These are phyloP conservation scores for Cacatua alba DNA, from an alignment of 2,113 vertebrate genomes.

Conservation along the genomic window DNA sequence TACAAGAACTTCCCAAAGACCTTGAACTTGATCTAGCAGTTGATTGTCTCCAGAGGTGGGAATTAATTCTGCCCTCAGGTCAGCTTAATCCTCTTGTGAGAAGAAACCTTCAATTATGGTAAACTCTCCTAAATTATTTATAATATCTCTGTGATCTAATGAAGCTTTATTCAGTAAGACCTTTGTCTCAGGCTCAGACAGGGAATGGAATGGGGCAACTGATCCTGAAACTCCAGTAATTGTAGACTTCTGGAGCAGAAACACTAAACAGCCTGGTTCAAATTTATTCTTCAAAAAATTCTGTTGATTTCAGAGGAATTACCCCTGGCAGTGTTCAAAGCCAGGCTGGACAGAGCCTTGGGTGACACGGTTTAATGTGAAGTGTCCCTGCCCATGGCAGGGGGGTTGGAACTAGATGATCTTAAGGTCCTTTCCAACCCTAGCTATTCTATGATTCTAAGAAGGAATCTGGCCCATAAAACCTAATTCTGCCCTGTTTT, in stretches of 20 bases:
- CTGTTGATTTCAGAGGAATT: not conserved
- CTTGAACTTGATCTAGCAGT: constrained; percentile 21
- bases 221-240: not conserved
- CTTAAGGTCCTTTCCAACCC: too few species aligned
- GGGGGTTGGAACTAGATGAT: too few species aligned
- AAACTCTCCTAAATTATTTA: constrained; percentile 67
- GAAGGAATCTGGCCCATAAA: not conserved
- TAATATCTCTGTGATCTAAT: constrained; percentile 41
- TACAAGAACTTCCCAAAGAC: not conserved
- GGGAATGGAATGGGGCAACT: not conserved
- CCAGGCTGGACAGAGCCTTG: too few species aligned
- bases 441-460: not conserved
- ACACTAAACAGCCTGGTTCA: not conserved
- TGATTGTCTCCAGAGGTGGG: constrained; percentile 34
- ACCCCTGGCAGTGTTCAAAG: not conserved
- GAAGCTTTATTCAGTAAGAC: constrained; percentile 39
- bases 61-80: constrained; percentile 57
- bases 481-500: not conserved
- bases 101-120: constrained; percentile 53
- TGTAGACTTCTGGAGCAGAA: constrained; percentile 13
- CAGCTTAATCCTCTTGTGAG: constrained; percentile 6
- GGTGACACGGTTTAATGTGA: too few species aligned
- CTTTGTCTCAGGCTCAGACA: constrained; percentile 3
- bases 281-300: not conserved
- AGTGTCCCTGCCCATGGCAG: too few species aligned